Conservation (phyloP, 2,797 vertebrate genomes). For the Sphenopsis melanotis region DNA sequence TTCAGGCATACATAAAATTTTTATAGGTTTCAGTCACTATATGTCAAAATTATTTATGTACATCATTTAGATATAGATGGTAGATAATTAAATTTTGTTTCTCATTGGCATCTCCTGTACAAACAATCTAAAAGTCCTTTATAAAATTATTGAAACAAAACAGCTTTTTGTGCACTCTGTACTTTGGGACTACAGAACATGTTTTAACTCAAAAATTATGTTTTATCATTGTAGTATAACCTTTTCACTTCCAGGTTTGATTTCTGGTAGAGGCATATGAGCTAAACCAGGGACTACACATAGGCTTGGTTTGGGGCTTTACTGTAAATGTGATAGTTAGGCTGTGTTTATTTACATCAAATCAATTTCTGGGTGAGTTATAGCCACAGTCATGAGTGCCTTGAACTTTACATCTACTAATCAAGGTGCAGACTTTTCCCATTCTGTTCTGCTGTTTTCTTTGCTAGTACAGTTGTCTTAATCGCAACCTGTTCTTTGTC, state of each 20-base stretch:
- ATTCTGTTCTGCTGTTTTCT: not conserved
- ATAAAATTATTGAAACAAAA: not conserved
- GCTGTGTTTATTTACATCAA: not conserved
- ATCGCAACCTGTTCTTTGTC: not conserved
- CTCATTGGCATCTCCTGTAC: not conserved
- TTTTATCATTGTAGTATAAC: not conserved
- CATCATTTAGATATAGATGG: not conserved
- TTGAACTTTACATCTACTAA: not conserved
- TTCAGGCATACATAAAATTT: not conserved
- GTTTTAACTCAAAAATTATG: not conserved
- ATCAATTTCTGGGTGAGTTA: not conserved
- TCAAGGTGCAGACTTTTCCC: not conserved
- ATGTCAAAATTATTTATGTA: not conserved
- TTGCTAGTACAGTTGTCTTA: not conserved
- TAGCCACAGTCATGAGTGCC: accelerated
- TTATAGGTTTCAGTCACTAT: not conserved
- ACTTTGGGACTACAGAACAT: not conserved
- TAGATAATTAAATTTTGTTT: not conserved
- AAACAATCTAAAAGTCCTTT: not conserved
- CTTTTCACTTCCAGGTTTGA: not conserved
- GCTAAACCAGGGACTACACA: not conserved
- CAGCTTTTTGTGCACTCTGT: not conserved
- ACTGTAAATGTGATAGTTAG: not conserved
- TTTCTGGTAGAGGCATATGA: not conserved
- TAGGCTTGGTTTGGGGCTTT: not conserved